These are phyloP conservation scores for Emydocephalus ijimae DNA, from an alignment of 2,113 vertebrate genomes.

Conservation along the genomic window DNA sequence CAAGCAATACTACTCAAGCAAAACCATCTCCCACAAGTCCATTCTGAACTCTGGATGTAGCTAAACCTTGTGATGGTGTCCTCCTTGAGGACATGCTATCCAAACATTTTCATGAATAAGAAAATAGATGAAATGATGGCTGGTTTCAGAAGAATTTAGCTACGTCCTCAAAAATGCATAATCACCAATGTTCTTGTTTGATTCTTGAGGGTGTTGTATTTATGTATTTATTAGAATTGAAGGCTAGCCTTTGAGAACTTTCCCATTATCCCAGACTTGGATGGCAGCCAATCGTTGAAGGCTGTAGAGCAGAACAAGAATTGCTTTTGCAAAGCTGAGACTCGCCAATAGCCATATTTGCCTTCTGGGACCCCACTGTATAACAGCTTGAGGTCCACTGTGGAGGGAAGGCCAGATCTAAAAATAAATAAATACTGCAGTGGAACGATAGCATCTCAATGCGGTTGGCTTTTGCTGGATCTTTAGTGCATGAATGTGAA, in stretches of 20 bases:
- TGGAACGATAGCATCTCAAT: background rate
- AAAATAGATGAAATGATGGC: slow-evolving; percentile 55
- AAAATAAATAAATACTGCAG: background rate
- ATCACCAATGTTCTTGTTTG: slow-evolving; percentile 56
- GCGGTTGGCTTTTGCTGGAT: background rate
- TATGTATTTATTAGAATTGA: slow-evolving; percentile 42
- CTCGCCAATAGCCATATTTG: background rate
- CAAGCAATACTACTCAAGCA: background rate
- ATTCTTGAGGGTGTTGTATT: slow-evolving; percentile 39
- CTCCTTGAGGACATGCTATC: slow-evolving; percentile 38
- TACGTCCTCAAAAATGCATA: slow-evolving; percentile 55
- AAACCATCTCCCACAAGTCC: background rate
- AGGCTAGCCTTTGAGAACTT: slow-evolving; percentile 38
- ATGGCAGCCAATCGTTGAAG: slow-evolving; percentile 9
- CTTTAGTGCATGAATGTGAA: background rate
- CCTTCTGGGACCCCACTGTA: background rate
- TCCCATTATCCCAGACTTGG: slow-evolving; percentile 47
- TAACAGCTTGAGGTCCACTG: background rate
- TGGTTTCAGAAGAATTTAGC: slow-evolving; percentile 44
- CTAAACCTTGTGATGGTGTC: background rate
- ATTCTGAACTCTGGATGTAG: background rate
- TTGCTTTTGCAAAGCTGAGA: slow-evolving; percentile 37
- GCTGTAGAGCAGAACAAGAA: slow-evolving; percentile 15
- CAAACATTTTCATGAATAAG: slow-evolving; percentile 42
- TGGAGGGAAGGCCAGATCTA: background rate